A percentile compares a stretch with the other conserved stretches of the same genome.
These are phyloP conservation scores for Paelopatides confundens DNA, from an alignment of 53 echinoderm and acorn worm species.

Conservation along the genomic window DNA sequence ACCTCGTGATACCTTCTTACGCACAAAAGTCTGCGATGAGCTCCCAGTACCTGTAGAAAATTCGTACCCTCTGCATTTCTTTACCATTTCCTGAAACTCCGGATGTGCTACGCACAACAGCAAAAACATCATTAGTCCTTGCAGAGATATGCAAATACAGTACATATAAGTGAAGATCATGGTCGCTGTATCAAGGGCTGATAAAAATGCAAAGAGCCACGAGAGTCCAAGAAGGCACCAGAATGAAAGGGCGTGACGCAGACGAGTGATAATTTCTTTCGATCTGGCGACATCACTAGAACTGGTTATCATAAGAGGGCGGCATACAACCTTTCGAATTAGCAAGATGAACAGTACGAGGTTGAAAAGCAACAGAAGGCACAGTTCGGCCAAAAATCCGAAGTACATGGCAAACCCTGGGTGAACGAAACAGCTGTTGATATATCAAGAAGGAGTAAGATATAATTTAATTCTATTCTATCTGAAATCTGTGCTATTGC, in stretches of 20 bases:
- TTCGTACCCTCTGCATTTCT: too few species aligned
- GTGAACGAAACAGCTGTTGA: background rate
- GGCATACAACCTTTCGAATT: background rate
- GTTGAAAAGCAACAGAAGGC: background rate
- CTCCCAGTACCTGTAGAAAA: too few species aligned
- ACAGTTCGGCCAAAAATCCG: background rate
- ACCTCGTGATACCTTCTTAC: too few species aligned
- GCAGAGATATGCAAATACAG: background rate
- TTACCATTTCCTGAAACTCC: background rate
- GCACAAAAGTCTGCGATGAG: too few species aligned
- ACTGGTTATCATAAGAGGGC: background rate
- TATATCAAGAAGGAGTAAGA: background rate
- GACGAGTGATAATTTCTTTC: background rate
- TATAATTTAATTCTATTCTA: too few species aligned
- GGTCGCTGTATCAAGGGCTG: background rate
- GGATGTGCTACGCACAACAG: background rate
- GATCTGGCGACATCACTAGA: background rate
- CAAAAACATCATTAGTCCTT: background rate
- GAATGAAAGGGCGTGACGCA: background rate
- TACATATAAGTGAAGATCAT: background rate
- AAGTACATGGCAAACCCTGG: background rate
- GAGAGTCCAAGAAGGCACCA: too few species aligned
- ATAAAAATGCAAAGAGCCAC: background rate
- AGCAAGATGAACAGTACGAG: background rate
- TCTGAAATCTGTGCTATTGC: too few species aligned